Percentiles rank a stretch among this genome's conserved stretches.
phyloP scores from a whole-genome alignment of 2,797 vertebrate genomes.

The Merluccius polli region DNA sequence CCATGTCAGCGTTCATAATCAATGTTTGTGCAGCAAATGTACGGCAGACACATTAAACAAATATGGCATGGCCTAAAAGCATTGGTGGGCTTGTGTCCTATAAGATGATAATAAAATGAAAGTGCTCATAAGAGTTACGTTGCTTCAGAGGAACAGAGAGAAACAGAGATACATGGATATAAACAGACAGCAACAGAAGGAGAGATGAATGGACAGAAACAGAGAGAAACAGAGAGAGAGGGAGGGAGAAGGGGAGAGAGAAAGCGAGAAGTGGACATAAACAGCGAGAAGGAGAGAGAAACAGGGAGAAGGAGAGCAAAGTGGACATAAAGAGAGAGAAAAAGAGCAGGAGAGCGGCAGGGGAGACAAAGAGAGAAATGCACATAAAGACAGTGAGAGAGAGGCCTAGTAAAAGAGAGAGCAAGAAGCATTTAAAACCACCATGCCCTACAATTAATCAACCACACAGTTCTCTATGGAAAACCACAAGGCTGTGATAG shows the following conservation, averaged over 20 bases:
- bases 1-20: neutral
- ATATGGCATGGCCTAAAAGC: neutral
- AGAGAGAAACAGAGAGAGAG: neutral
- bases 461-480: neutral
- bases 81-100: neutral
- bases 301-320: neutral
- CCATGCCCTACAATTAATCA: neutral
- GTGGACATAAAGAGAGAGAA: neutral
- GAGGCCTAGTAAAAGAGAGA: neutral
- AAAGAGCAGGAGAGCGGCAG: neutral
- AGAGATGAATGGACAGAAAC: neutral
- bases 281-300: no score
- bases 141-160: no score
- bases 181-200: neutral
- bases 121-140: no score
- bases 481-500: neutral
- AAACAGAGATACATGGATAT: no score
- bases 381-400: neutral
- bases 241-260: neutral
- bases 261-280: neutral
- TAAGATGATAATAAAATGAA: neutral
- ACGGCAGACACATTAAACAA: neutral
- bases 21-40: neutral
- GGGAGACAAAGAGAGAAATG: neutral
- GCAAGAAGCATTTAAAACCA: neutral